Evolutionary conservation across 2,797 vertebrate species (phyloP), one percentile per base, ranked within the genome.

Genomic region (Propithecus deckenii): DNA sequence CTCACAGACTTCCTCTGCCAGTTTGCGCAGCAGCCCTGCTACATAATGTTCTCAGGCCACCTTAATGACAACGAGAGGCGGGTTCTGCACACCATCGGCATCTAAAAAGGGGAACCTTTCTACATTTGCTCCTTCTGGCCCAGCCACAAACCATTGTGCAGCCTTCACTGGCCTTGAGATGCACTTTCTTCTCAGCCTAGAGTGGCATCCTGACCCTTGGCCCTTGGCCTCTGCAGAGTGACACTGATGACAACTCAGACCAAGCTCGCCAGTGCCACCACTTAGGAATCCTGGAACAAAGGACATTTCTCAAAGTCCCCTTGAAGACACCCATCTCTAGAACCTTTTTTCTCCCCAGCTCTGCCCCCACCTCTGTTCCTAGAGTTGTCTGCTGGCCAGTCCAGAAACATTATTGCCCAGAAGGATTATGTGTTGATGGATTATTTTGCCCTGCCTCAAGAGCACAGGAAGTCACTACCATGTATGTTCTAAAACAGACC

Each of bases 1-100:
- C 99, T 99, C 98, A 99, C 99, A 0, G 99, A 99, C 94, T 99
- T 99, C 99, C 99, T 99, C 97, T 99, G 99, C 61, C 99, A 99
- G 98, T 99, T 99, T 96, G 99, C 99, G 35, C 99, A 99, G 99
- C 99, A 99, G 98, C 99, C 99, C 1, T 99, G 99, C 98, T 99
- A 99, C 98, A 99, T 99, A 93, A 99, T 99, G 99, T 99, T 99
- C 98, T 99, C 99, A 43, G 99, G 99, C 96, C 99, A 99, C 98
- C 99, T 99, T 97, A 99, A 99, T 97, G 99, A 99, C 96, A 98
- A 98, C 0, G 99, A 99, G 96, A 99, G 99, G 98, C 99, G 99
- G 95, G 99, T 99, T 72, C 98, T 99, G 84, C 99, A 99, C 98
- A 99, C 99, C 78, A 99, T 99, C 57, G 99, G 99, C 91, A 99